Percentiles rank a stretch among this genome's conserved stretches.
Evolutionary conservation across 2,888 invertebrate genomes (phyloP).

Genomic region (Dioctria linearis): DNA sequence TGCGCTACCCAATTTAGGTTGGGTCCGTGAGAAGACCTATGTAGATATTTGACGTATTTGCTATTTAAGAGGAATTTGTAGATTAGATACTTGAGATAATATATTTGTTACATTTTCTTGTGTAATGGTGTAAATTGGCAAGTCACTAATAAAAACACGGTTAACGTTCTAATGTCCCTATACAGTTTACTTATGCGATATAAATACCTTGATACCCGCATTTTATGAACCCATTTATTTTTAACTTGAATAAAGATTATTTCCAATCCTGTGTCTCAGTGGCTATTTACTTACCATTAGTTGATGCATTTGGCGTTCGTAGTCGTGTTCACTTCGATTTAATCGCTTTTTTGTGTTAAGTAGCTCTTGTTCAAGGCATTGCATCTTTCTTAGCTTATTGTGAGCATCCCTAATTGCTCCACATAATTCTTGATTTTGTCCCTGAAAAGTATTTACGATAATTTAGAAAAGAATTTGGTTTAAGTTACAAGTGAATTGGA

Average conservation of each 20-base stretch:
- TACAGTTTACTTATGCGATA: constrained; percentile 38
- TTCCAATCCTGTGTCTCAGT: constrained; percentile 16
- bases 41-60: too few species aligned
- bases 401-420: constrained; percentile 27
- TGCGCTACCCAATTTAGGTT: too few species aligned
- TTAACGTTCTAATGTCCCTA: constrained; percentile 54
- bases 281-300: constrained; percentile 62
- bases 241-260: constrained; percentile 59
- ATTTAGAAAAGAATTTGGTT: not conserved
- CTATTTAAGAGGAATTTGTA: too few species aligned
- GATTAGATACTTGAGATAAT: too few species aligned
- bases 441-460: constrained; percentile 22
- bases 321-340: constrained; percentile 61
- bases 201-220: constrained; percentile 43
- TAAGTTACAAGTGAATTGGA: not conserved
- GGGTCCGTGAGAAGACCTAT: too few species aligned
- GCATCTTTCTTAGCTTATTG: not conserved
- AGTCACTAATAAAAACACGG: constrained; percentile 59
- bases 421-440: constrained; percentile 40
- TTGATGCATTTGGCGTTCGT: constrained; percentile 64
- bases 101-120: too few species aligned
- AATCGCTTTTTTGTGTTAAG: constrained; percentile 28
- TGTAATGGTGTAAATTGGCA: too few species aligned
- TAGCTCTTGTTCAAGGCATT: constrained; percentile 46
- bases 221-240: constrained; percentile 58